Evolutionary conservation across 2,797 vertebrate species (phyloP).

Genomic region (Takifugu ocellatus): DNA sequence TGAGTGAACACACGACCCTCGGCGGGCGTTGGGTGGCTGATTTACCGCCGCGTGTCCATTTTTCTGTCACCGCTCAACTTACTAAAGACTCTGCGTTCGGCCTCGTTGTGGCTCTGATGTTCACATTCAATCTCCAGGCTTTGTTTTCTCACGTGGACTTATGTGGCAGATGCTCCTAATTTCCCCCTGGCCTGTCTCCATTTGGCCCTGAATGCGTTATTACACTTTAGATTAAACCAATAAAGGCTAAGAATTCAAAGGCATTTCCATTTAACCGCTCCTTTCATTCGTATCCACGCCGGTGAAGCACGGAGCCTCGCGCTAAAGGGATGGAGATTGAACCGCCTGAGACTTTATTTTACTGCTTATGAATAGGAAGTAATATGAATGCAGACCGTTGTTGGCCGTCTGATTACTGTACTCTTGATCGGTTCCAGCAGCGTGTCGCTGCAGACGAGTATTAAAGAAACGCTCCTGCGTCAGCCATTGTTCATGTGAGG

Average conservation of each 20-base stretch:
- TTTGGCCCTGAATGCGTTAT: slow-evolving; percentile 40
- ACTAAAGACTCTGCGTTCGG: slow-evolving; percentile 17
- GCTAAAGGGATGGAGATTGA: not conserved
- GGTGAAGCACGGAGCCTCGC: slow-evolving; percentile 13
- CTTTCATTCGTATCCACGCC: slow-evolving; percentile 17
- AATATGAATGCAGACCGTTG: slow-evolving; percentile 1
- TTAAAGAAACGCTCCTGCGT: too few species aligned
- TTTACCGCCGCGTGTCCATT: slow-evolving; percentile 12
- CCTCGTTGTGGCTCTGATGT: slow-evolving; percentile 32
- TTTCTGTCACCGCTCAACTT: slow-evolving; percentile 30
- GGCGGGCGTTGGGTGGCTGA: not conserved
- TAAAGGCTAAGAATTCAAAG: slow-evolving; percentile 37
- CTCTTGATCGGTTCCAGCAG: too few species aligned
- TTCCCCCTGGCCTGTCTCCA: slow-evolving; percentile 14
- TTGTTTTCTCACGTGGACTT: slow-evolving; percentile 18
- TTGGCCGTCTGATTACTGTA: not conserved
- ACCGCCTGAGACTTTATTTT: slow-evolving; percentile 6
- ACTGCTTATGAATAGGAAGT: slow-evolving; percentile 5
- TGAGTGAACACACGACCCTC: not conserved
- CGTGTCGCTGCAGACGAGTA: too few species aligned
- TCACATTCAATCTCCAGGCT: slow-evolving; percentile 33
- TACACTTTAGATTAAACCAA: slow-evolving; percentile 45
- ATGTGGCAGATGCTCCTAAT: slow-evolving; percentile 39
- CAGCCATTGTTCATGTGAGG: too few species aligned
- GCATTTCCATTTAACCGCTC: slow-evolving; percentile 13